Conservation (phyloP, 2,888 invertebrate species). For the Phortica okadai region DNA sequence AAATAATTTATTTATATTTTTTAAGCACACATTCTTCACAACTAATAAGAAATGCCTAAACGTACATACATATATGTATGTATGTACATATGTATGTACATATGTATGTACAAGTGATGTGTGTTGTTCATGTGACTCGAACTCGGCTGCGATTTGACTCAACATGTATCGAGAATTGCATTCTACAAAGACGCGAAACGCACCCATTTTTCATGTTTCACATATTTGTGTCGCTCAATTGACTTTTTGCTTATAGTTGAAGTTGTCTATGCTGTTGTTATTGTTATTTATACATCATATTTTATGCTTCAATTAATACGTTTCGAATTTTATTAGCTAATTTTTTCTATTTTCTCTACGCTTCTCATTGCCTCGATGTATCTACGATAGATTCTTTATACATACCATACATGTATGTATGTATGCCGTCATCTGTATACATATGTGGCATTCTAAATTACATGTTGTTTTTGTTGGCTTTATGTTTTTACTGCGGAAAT, state of each 20-base stretch:
- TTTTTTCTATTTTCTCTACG: not conserved
- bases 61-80: not conserved
- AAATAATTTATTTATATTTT: no score
- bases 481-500: constrained; percentile 33
- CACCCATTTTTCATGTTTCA: no score
- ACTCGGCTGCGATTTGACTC: no score
- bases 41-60: not conserved
- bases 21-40: no score
- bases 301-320: constrained; percentile 63
- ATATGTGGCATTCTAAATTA: not conserved
- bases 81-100: not conserved
- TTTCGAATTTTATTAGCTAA: constrained; percentile 54
- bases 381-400: not conserved
- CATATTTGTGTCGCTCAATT: not conserved
- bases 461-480: not conserved
- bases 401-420: not conserved
- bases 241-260: not conserved
- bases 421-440: no score
- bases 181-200: no score
- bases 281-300: constrained; percentile 41
- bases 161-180: no score
- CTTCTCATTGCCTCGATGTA: not conserved
- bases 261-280: not conserved
- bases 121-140: not conserved
- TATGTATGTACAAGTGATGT: not conserved